These are phyloP conservation scores for Pseudopipra pipra DNA, from an alignment of 2,113 vertebrate genomes.

Conservation along the genomic window DNA sequence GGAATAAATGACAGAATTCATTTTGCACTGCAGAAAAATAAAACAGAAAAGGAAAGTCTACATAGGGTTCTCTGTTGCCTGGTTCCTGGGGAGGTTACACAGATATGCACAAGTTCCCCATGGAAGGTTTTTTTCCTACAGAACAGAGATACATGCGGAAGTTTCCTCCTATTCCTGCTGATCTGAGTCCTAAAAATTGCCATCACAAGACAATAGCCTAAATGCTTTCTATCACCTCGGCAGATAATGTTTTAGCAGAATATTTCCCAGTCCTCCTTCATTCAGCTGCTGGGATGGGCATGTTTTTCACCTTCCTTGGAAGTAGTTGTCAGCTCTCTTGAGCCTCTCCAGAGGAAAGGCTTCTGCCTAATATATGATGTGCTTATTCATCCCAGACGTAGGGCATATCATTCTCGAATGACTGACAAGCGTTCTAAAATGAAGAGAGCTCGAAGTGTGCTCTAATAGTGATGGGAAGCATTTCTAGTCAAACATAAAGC, in stretches of 20 bases:
- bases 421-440: conserved; percentile 85
- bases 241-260: not conserved
- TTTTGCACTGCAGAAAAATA: not conserved
- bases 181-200: not conserved
- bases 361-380: conserved; percentile 76
- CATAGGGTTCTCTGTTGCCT: rapidly evolving
- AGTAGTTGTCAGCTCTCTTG: conserved; percentile 53
- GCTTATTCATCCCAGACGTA: conserved; percentile 78
- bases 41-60: not conserved
- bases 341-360: conserved; percentile 62
- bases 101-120: not conserved
- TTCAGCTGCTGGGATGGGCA: not conserved
- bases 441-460: conserved; percentile 75
- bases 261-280: not conserved
- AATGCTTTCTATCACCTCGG: not conserved
- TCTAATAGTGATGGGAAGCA: conserved; percentile 76
- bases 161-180: not conserved
- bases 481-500: conserved; percentile 88
- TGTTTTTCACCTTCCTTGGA: conserved; percentile 50
- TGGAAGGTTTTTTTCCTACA: not conserved
- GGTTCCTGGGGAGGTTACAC: too few species aligned
- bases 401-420: conserved; percentile 79
- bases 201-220: not conserved
- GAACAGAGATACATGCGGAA: not conserved
- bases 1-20: not conserved